Conservation (phyloP, 2,888 invertebrate species). For the Ectobius pallidus region DNA sequence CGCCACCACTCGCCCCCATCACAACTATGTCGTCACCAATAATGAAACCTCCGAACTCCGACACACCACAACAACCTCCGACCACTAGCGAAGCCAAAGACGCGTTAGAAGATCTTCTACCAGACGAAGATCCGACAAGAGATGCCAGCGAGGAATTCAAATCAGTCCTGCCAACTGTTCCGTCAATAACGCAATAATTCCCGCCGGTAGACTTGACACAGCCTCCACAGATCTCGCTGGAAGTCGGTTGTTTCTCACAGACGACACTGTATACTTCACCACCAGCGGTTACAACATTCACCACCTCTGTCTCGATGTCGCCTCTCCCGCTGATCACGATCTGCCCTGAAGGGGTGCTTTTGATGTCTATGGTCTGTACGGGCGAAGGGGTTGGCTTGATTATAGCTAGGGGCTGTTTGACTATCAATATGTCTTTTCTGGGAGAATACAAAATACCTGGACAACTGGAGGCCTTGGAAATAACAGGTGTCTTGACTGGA, state of each 20-base stretch:
- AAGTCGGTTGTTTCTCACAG: constrained; percentile 2
- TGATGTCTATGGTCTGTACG: background rate
- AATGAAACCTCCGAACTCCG: constrained; percentile 4
- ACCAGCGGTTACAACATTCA: constrained; percentile 10
- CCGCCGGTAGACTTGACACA: background rate
- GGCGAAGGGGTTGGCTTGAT: background rate
- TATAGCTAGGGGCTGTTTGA: constrained; percentile 1
- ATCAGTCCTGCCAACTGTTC: background rate
- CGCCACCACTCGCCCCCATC: constrained; percentile 38
- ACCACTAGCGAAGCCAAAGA: constrained; percentile 5
- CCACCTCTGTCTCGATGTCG: constrained; percentile 8
- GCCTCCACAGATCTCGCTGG: background rate
- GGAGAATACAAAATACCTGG: constrained; percentile 15
- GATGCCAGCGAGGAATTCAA: background rate
- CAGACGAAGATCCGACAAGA: background rate
- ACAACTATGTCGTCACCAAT: constrained; percentile 5
- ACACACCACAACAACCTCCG: constrained; percentile 4
- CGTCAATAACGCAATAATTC: background rate
- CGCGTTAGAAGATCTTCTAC: background rate
- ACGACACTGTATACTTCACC: constrained; percentile 14
- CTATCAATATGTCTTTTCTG: background rate
- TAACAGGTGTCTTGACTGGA: background rate
- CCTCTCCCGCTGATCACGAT: background rate
- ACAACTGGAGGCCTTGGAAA: background rate
- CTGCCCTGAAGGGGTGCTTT: background rate